Evolutionary conservation across 1,140 invertebrate species (phyloP), one percentile per base, ranked within the genome.

Genomic region (Atta texana): DNA sequence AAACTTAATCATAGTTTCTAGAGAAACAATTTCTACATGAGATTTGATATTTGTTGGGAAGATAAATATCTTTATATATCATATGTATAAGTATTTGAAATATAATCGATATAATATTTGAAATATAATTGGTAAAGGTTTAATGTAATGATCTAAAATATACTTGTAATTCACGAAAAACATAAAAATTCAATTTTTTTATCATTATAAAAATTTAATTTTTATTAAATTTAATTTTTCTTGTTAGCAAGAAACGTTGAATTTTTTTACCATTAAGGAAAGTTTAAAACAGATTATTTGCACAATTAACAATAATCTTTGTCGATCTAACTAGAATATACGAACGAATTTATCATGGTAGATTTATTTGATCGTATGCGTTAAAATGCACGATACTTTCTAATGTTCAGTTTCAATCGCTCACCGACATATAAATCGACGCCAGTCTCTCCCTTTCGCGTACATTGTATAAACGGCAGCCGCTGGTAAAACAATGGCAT

Each of bases 401-500:
- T 84, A 84, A 61, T 59, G 55, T 63, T 24, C 39, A 51, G 68
- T 24, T 31, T 28, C 55, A 39, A 57, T 71, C 24, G n/a, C 8
- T 31, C 55, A 39, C 24, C 39, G 55, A 10, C 39, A 18, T 74
- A 74, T 61, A 82, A 82, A 74, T 84, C 55, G 51, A 72, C 5
- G 8, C 8, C 34, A 14, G 55, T 84, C 39, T 61, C 24, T 84
- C 39, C 55, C 53, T 82, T 82, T 82, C 80, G 68, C 57, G 31
- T 16, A 39, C 77, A 69, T 44, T 81, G 64, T 75, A 31, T 31
- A 61, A 31, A 49, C n/a, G 10, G 53, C 68, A 31, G 18, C 6
- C 39, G 68, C 7, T 16, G n/a, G 2, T 61, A 63, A 84, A 84
- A 84, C 80, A 84, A 84, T 84, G 69, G 69, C 39, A 84, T 84